These are phyloP conservation scores for Pyrgilauda ruficollis DNA, from an alignment of 2,113 vertebrate species.

Conservation along the genomic window DNA sequence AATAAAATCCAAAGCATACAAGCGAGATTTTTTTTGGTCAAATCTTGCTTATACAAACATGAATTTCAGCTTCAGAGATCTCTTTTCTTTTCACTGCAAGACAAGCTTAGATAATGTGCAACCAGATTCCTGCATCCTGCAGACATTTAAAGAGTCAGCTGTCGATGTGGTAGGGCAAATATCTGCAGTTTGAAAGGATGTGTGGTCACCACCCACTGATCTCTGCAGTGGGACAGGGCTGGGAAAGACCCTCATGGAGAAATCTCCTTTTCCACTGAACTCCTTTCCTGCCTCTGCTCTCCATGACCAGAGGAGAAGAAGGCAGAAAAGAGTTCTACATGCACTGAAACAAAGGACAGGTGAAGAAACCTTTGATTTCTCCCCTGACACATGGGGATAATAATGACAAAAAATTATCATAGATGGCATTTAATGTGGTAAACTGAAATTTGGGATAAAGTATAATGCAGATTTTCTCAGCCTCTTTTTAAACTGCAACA, in stretches of 20 bases:
- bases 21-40: constrained; percentile 29
- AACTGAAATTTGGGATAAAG: neutral
- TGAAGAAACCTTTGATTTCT: neutral
- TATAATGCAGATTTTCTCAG: neutral
- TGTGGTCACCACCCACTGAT: neutral
- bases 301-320: neutral
- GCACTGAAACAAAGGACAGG: neutral
- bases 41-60: constrained; percentile 9
- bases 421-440: neutral
- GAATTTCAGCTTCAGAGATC: neutral
- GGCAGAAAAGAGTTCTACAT: neutral
- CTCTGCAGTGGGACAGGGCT: neutral
- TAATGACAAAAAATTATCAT: neutral
- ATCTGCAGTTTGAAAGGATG: neutral
- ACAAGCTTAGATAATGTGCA: neutral
- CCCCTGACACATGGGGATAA: neutral
- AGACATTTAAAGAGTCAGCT: neutral
- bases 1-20: constrained; percentile 31
- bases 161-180: neutral
- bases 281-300: neutral
- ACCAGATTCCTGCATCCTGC: neutral
- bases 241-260: neutral
- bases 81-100: neutral
- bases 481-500: neutral
- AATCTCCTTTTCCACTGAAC: neutral